Evolutionary conservation across 2,113 vertebrate species (phyloP).

Genomic region (Cynopterus brachyotis): DNA sequence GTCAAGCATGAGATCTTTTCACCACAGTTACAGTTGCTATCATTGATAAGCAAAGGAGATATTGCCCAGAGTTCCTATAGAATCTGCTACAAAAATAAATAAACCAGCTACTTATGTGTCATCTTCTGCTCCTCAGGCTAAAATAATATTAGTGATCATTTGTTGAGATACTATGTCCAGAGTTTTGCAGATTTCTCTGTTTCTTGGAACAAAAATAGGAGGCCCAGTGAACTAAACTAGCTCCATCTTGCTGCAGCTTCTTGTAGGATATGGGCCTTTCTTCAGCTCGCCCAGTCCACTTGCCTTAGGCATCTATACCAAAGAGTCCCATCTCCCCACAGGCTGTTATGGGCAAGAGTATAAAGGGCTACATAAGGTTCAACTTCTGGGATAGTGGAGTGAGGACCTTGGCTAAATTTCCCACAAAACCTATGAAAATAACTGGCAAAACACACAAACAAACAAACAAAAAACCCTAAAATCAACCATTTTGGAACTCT

Average conservation of each 20-base stretch:
- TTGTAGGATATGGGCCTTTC: neutral
- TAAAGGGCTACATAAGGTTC: neutral
- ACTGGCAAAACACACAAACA: neutral
- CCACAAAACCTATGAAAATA: neutral
- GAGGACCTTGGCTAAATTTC: neutral
- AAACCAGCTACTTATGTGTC: neutral
- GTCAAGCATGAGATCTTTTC: neutral
- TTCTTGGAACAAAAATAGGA: neutral
- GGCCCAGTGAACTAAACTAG: neutral
- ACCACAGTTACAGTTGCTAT: neutral
- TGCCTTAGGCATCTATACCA: neutral
- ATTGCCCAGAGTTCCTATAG: neutral
- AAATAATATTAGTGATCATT: neutral
- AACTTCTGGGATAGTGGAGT: neutral
- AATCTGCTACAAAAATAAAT: neutral
- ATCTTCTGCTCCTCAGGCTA: neutral
- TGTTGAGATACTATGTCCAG: neutral
- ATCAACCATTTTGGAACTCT: neutral
- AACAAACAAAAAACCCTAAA: neutral
- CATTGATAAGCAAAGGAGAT: neutral
- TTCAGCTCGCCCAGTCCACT: neutral
- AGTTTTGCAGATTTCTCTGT: neutral
- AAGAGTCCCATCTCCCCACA: neutral
- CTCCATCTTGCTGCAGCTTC: neutral
- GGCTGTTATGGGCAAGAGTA: neutral